These are phyloP conservation scores for Masticophis lateralis DNA, from an alignment of 2,797 vertebrate species.

Conservation along the genomic window DNA sequence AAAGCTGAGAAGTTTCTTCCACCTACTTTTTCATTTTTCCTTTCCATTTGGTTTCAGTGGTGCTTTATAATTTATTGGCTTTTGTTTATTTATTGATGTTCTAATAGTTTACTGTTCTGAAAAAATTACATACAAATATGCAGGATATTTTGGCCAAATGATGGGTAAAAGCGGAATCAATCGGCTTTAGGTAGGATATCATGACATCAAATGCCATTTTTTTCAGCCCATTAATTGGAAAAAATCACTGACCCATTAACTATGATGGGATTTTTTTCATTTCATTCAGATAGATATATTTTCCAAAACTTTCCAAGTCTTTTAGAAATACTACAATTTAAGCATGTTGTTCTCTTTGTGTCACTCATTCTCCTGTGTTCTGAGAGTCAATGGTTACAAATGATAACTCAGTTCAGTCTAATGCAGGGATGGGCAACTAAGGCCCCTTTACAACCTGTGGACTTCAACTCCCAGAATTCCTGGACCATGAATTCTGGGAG, in stretches of 20 bases:
- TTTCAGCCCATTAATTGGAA: background rate
- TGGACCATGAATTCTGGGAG: too few species aligned
- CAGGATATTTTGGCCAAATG: background rate
- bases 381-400: slow-evolving; percentile 30
- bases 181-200: background rate
- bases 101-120: background rate
- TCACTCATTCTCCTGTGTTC: slow-evolving; percentile 34
- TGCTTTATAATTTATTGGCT: background rate
- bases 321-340: slow-evolving; percentile 40
- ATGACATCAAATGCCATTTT: background rate
- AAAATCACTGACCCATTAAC: background rate
- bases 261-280: background rate
- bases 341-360: slow-evolving; percentile 38
- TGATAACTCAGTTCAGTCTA: background rate
- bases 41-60: background rate
- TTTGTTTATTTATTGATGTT: background rate
- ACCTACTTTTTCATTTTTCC: background rate
- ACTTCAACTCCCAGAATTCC: too few species aligned
- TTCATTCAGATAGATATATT: background rate
- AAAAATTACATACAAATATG: background rate
- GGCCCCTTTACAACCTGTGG: too few species aligned
- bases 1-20: background rate
- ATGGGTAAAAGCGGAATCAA: background rate
- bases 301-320: slow-evolving; percentile 30
- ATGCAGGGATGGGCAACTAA: too few species aligned